Evolutionary conservation across 1,140 invertebrate species (phyloP), one percentile per base, ranked within the genome.

Genomic region (Oppia nitens): DNA sequence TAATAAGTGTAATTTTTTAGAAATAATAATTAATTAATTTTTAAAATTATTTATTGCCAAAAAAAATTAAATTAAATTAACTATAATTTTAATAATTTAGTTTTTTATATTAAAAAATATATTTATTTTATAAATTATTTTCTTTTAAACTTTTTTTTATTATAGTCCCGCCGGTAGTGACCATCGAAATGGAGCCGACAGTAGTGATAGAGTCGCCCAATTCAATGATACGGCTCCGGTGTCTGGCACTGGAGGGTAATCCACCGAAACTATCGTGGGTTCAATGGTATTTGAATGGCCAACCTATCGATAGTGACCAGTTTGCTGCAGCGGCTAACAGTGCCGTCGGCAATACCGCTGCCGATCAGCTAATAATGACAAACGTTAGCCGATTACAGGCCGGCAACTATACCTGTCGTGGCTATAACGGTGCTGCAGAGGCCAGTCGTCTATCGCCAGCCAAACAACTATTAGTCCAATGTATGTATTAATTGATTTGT

Each of bases 361-460:
- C 32, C 9, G 23, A 40, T 11, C 32, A 59, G 9, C 25, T 64
- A 0, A 61, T 50, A 1, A 47, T 66, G 11, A 27, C 47, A 0
- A 64, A 63, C 51, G 50, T 67, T 3, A 65, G 57, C 11, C 55
- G 63, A 50, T 27, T 50, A 20, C 57, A 64, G 45, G 53, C 58
- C 20, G 66, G 64, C 17, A 63, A 63, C 49, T 67, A 67, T 55
- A 62, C 63, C 2, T 67, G 66, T 40, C 55, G 58, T 26, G 66
- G 65, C 6, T 51, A 53, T 6, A 67, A 67, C 53, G 61, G 61
- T 26, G 59, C 60, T 11, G 61, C 60, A 17, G 59, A 62, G 2
- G 60, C 62, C 50, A 67, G 66, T 53, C 56, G 24, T 12, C 53
- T 53, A 14, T 64, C 64, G 20, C 26, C 55, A 20, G 21, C 55